Evolutionary conservation across 2,888 invertebrate species (phyloP).

Genomic region (Dendrolimus pini): DNA sequence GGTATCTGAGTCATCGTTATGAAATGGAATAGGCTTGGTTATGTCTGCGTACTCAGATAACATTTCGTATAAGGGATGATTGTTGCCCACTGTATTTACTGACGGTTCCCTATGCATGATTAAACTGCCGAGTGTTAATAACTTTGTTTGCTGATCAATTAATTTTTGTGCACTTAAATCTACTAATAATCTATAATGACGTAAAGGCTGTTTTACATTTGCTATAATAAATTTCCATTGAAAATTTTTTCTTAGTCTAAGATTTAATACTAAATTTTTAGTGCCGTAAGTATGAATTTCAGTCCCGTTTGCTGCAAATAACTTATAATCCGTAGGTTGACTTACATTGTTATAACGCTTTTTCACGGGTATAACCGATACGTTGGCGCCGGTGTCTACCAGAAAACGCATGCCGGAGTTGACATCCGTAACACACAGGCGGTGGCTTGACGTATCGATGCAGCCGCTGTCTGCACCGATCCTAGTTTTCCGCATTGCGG

Average conservation of each 20-base stretch:
- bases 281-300: constrained; percentile 12
- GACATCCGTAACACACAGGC: constrained; percentile 7
- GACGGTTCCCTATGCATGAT: constrained; percentile 2
- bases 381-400: constrained; percentile 8
- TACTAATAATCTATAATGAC: constrained; percentile 14
- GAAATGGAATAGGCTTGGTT: constrained; percentile 15
- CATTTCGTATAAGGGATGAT: constrained; percentile 10
- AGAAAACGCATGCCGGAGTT: constrained; percentile 7
- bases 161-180: constrained; percentile 12
- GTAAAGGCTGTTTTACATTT: constrained; percentile 17
- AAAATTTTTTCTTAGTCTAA: constrained; percentile 9
- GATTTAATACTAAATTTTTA: constrained; percentile 11
- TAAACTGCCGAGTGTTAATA: constrained; percentile 7
- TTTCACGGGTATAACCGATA: not conserved
- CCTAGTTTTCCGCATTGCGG: constrained; percentile 9
- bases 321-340: constrained; percentile 5
- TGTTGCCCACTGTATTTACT: constrained; percentile 1
- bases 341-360: not conserved
- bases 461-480: constrained; percentile 5
- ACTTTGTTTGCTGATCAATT: constrained; percentile 13
- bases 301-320: constrained; percentile 16
- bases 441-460: not conserved
- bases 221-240: constrained; percentile 19
- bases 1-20: constrained; percentile 6
- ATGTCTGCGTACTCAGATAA: constrained; percentile 13